Percentiles rank a stretch among this genome's conserved stretches.
phyloP scores from a whole-genome alignment of 2,888 invertebrate species.

The Xylocampa areola region DNA sequence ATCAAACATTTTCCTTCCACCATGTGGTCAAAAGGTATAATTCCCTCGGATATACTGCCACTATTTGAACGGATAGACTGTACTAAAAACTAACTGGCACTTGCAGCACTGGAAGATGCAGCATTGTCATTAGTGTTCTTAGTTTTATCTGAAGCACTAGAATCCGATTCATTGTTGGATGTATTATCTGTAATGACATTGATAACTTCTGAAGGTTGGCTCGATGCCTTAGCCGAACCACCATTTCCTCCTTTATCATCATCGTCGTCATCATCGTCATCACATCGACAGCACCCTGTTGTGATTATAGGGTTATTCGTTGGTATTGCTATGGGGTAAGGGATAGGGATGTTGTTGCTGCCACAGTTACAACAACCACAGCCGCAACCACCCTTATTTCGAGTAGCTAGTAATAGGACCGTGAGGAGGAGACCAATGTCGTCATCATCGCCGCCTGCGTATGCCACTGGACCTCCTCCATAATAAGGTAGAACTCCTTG shows the following conservation, averaged over 20 bases:
- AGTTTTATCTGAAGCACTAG: background rate
- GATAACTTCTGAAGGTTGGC: constrained; percentile 34
- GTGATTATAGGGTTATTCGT: constrained; percentile 71
- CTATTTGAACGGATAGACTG: too few relatives aligned
- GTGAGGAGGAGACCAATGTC: constrained; percentile 75
- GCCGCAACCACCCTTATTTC: constrained; percentile 60
- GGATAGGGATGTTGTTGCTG: constrained; percentile 68
- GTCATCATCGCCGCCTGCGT: constrained; percentile 64
- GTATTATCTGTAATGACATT: constrained; percentile 49
- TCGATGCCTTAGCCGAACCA: background rate
- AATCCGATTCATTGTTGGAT: background rate
- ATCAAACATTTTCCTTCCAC: too few relatives aligned
- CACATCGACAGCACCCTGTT: constrained; percentile 7
- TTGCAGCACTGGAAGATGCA: background rate
- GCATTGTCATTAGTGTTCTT: constrained; percentile 17
- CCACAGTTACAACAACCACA: constrained; percentile 65
- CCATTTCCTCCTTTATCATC: constrained; percentile 23
- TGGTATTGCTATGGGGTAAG: constrained; percentile 75
- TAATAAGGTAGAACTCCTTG: constrained; percentile 60
- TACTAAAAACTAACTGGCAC: constrained; percentile 11
- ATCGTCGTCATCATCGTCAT: constrained; percentile 35
- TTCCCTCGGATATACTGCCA: too few relatives aligned
- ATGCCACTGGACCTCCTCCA: constrained; percentile 62
- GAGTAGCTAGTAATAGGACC: constrained; percentile 70
- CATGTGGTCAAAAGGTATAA: too few relatives aligned